Evolutionary conservation across 1,140 invertebrate genomes (phyloP).

Genomic region (Eupeodes corollae): DNA sequence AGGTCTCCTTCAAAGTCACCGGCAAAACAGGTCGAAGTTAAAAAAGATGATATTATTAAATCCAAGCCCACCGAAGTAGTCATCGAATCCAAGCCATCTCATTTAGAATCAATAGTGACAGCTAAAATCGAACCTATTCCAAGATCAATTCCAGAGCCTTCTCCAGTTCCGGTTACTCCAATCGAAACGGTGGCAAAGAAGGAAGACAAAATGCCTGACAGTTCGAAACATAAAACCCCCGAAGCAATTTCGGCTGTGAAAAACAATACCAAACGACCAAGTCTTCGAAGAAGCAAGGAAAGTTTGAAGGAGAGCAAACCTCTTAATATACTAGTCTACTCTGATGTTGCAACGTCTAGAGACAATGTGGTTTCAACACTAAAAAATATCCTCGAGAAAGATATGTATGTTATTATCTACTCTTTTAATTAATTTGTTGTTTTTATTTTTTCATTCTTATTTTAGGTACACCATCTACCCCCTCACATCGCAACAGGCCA

Average conservation of each 20-base stretch:
- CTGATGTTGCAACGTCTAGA: conserved; percentile 58
- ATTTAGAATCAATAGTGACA: neutral
- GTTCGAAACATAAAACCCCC: neutral
- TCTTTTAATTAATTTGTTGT: neutral
- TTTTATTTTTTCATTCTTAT: neutral
- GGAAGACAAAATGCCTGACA: neutral
- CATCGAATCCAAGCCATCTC: neutral
- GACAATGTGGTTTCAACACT: conserved; percentile 59
- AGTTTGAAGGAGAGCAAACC: conserved; percentile 45
- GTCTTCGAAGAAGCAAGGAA: conserved; percentile 20
- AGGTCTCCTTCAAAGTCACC: too few relatives aligned
- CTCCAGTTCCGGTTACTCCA: neutral
- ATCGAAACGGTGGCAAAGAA: neutral
- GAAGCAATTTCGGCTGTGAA: neutral
- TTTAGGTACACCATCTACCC: conserved; percentile 64
- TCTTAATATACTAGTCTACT: conserved; percentile 72
- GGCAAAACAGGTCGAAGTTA: too few relatives aligned
- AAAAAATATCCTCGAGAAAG: conserved; percentile 52
- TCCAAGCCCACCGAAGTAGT: too few relatives aligned
- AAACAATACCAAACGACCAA: conserved; percentile 11
- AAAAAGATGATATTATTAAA: too few relatives aligned
- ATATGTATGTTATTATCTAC: conserved; percentile 24
- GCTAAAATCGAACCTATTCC: neutral
- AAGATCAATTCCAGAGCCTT: neutral
- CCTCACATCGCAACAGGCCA: conserved; percentile 49